Evolutionary conservation across 2,888 invertebrate species (phyloP), one percentile per base, ranked within the genome.

Genomic region (Drosophila helvetica): DNA sequence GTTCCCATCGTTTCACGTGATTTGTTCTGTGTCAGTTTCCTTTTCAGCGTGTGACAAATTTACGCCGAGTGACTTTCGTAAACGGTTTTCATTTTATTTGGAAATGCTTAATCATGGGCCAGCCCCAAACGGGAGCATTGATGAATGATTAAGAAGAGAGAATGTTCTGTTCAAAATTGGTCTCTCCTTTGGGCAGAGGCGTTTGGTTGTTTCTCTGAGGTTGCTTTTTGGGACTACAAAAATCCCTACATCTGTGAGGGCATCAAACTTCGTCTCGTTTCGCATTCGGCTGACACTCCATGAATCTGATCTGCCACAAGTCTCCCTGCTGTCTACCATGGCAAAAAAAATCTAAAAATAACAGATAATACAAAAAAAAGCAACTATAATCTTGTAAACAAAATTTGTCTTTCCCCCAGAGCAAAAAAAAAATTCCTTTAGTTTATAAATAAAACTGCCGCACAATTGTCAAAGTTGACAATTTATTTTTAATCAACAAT

Each of bases 401-500:
- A 78, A 81, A 79, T 74, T 88, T 77, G 62, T 78, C 73, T 75
- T 73, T 88, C 72, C 66, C 78, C 80, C 17, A 33, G 10, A 57
- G 19, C 54, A 30, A 45, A 38, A 58, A 75, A 78, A 55, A 43
- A 75, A 74, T 88, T 75, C 80, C 73, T 65, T 69, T 25, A 54
- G 74, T 86, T 70, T 83, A 83, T 83, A 83, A 83, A 83, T 83
- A 83, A 79, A 83, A 74, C 66, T 70, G 84, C 75, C 72, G 80
- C 74, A 71, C 71, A 66, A 72, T 88, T 88, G 88, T 86, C 86
- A 88, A 88, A 83, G 80, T 74, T 83, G 83, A 83, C 86, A 83
- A 86, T 83, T 88, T 83, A 83, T 83, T 83, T 83, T 83, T 83
- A 83, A 83, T 88, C 88, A 78, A 87, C 79, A 81, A 82, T 80